These are phyloP conservation scores for Rhipidura dahli DNA, from an alignment of 2,113 vertebrate genomes.

Conservation along the genomic window DNA sequence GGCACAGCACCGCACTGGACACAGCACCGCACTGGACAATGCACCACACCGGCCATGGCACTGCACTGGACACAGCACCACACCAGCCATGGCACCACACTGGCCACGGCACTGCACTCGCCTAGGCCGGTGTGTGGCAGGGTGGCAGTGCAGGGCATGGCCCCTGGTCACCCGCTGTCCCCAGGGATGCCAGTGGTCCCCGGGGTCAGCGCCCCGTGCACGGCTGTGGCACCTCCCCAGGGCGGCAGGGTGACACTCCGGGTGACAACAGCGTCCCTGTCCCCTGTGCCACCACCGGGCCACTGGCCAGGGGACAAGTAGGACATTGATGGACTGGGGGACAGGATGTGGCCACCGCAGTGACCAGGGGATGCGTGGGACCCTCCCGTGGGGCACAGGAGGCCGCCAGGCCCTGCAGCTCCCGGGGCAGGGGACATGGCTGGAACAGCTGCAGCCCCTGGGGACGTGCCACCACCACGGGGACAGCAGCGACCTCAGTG, in stretches of 20 bases:
- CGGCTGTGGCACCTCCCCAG: neutral
- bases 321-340: accelerated
- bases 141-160: accelerated
- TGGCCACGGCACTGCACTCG: accelerated
- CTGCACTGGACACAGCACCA: accelerated
- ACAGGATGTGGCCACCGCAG: neutral
- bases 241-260: accelerated
- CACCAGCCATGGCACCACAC: accelerated
- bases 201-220: neutral
- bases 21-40: neutral
- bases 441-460: neutral
- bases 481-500: neutral
- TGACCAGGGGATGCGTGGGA: accelerated
- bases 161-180: neutral
- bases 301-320: too few relatives aligned
- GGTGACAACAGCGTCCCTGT: neutral
- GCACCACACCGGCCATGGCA: accelerated
- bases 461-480: neutral
- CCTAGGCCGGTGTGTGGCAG: neutral
- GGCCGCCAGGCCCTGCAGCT: neutral
- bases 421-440: neutral
- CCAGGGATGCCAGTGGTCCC: neutral
- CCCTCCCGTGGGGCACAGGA: neutral
- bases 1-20: accelerated
- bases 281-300: accelerated